A percentile compares a stretch with the other conserved stretches of the same genome.
phyloP scores from a whole-genome alignment of 2,797 vertebrate genomes.

The Lepus oiostolus region DNA sequence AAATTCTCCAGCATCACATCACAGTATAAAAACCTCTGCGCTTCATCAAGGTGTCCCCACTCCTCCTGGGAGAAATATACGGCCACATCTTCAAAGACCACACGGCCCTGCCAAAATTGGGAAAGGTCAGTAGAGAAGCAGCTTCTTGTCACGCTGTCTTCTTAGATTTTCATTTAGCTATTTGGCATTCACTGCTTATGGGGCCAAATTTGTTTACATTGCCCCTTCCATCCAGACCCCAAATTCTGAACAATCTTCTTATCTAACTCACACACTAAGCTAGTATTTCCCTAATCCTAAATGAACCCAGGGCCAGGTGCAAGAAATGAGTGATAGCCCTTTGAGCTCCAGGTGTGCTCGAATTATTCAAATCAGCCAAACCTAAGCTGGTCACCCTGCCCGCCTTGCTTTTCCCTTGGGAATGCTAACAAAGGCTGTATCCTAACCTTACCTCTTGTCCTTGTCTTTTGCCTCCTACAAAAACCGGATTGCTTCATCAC shows the following conservation, averaged over 20 bases:
- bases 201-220: background rate
- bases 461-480: background rate
- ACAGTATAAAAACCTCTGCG: slow-evolving; percentile 62
- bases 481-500: background rate
- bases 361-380: background rate
- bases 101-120: background rate
- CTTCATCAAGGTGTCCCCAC: slow-evolving; percentile 69
- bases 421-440: background rate
- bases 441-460: no score
- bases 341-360: background rate
- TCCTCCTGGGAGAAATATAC: slow-evolving; percentile 75
- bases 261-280: background rate
- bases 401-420: background rate
- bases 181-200: background rate
- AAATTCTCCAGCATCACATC: slow-evolving; percentile 69
- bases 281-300: background rate
- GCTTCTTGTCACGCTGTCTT: background rate
- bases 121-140: background rate
- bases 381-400: background rate
- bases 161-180: background rate
- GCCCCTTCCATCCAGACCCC: background rate
- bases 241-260: background rate
- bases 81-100: slow-evolving; percentile 69
- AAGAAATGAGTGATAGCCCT: background rate
- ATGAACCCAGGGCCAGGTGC: background rate